A percentile compares a stretch with the other conserved stretches of the same genome.
phyloP scores from a whole-genome alignment of 1,140 invertebrate species.

The Hyles vespertilio region DNA sequence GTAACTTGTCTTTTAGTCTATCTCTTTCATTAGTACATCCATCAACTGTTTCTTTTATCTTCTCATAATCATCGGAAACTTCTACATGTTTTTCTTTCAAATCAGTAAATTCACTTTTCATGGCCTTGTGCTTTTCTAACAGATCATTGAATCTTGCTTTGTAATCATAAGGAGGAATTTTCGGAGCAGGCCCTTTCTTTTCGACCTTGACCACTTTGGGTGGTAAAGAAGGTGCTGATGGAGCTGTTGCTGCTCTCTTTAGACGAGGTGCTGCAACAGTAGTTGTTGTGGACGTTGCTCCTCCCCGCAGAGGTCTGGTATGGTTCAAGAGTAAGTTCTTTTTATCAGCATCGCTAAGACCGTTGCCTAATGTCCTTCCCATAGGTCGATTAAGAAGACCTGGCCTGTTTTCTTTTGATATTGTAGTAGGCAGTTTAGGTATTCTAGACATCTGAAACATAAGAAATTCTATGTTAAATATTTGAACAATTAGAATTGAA shows the following conservation, averaged over 20 bases:
- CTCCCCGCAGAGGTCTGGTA: slow-evolving; percentile 45
- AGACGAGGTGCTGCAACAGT: slow-evolving; percentile 44
- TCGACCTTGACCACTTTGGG: slow-evolving; percentile 51
- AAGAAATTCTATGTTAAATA: neutral
- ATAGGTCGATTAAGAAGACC: slow-evolving; percentile 38
- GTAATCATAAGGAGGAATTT: slow-evolving; percentile 77
- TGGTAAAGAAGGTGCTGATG: slow-evolving; percentile 32
- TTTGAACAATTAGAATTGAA: neutral
- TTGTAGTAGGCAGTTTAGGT: slow-evolving; percentile 48
- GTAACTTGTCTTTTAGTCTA: slow-evolving; percentile 55
- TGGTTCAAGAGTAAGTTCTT: slow-evolving; percentile 57
- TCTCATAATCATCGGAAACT: slow-evolving; percentile 72
- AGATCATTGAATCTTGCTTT: slow-evolving; percentile 78
- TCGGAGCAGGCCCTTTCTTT: slow-evolving; percentile 54
- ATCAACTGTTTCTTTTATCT: slow-evolving; percentile 58
- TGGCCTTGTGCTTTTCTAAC: slow-evolving; percentile 76
- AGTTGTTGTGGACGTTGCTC: slow-evolving; percentile 28
- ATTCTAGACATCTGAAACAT: slow-evolving; percentile 66
- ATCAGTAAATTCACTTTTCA: slow-evolving; percentile 72
- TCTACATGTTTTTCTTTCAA: slow-evolving; percentile 74
- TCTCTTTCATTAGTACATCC: slow-evolving; percentile 42
- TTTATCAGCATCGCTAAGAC: slow-evolving; percentile 60
- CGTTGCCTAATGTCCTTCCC: slow-evolving; percentile 43
- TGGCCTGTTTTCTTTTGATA: slow-evolving; percentile 58
- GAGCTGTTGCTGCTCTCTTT: slow-evolving; percentile 55